phyloP scores from a whole-genome alignment of 2,888 invertebrate species.

The Luperina nickerlii region DNA sequence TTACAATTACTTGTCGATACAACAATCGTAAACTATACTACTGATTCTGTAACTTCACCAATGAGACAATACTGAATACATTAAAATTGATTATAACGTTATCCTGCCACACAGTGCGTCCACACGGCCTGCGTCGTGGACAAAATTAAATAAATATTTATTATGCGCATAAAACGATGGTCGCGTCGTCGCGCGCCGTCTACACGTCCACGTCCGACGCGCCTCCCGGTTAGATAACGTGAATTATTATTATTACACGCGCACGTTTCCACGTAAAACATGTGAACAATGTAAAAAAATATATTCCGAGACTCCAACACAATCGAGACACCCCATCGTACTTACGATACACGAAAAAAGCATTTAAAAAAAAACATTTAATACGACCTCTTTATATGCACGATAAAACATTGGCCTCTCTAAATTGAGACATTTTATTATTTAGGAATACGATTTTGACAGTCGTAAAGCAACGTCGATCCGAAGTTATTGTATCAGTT shows the following conservation, averaged over 20 bases:
- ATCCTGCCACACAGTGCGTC: conserved; percentile 58
- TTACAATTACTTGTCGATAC: conserved; percentile 25
- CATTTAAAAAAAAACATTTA: conserved; percentile 79
- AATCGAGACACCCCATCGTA: conserved; percentile 76
- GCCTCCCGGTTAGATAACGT: conserved; percentile 79
- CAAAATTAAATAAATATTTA: conserved; percentile 73
- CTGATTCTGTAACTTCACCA: conserved; percentile 28
- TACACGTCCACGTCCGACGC: conserved; percentile 73
- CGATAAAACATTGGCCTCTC: conserved; percentile 87
- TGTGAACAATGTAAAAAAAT: conserved; percentile 56
- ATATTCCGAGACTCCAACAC: conserved; percentile 58
- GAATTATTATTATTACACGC: conserved; percentile 78
- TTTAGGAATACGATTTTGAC: conserved; percentile 89
- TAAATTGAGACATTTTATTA: conserved; percentile 89
- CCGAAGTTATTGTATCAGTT: conserved; percentile 85
- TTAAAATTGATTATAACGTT: conserved; percentile 51
- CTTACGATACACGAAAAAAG: conserved; percentile 80
- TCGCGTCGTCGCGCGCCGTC: conserved; percentile 60
- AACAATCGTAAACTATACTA: conserved; percentile 27
- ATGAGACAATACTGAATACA: conserved; percentile 49
- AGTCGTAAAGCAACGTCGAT: conserved; percentile 85
- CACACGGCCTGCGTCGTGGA: conserved; percentile 50
- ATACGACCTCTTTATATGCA: conserved; percentile 82
- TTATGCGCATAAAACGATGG: conserved; percentile 74
- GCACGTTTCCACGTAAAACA: conserved; percentile 75